These are phyloP conservation scores for Cephus pulcher DNA, from an alignment of 2,888 invertebrate genomes.

Conservation along the genomic window DNA sequence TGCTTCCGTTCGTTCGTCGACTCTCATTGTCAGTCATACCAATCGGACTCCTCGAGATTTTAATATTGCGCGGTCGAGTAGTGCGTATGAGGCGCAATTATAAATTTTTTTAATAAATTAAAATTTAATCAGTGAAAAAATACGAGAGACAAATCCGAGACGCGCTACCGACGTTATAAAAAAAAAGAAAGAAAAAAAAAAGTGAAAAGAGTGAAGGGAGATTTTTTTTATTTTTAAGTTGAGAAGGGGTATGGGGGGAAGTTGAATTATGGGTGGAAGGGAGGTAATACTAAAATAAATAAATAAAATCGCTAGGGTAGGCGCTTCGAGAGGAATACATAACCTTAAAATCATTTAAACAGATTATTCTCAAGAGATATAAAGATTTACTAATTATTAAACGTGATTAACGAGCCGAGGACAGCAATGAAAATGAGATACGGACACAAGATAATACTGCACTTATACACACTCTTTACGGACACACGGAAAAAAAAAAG, in stretches of 20 bases:
- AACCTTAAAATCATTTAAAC: slow-evolving; percentile 57
- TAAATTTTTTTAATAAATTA: no score
- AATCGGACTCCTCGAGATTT: no score
- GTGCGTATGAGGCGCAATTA: no score
- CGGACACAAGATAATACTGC: no score
- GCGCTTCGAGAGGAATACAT: slow-evolving; percentile 54
- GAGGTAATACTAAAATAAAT: slow-evolving; percentile 31
- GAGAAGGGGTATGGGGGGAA: slow-evolving; percentile 1
- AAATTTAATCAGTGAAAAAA: no score
- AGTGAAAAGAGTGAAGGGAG: slow-evolving; percentile 20
- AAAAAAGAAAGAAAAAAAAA: slow-evolving; percentile 17
- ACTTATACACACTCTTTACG: no score
- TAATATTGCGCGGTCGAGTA: no score
- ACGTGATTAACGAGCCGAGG: slow-evolving; percentile 9
- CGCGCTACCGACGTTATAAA: slow-evolving; percentile 14
- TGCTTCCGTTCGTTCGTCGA: no score
- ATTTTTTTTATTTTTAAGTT: slow-evolving; percentile 7
- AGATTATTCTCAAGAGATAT: slow-evolving; percentile 55
- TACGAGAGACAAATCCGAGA: neutral
- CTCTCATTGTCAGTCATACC: no score
- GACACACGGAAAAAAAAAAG: slow-evolving; percentile 27
- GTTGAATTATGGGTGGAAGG: slow-evolving; percentile 14
- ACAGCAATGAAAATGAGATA: no score
- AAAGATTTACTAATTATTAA: slow-evolving; percentile 54
- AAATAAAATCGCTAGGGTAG: slow-evolving; percentile 59